These are phyloP conservation scores for Drosophila arawakana DNA, from an alignment of 1,140 invertebrate species.

Conservation along the genomic window DNA sequence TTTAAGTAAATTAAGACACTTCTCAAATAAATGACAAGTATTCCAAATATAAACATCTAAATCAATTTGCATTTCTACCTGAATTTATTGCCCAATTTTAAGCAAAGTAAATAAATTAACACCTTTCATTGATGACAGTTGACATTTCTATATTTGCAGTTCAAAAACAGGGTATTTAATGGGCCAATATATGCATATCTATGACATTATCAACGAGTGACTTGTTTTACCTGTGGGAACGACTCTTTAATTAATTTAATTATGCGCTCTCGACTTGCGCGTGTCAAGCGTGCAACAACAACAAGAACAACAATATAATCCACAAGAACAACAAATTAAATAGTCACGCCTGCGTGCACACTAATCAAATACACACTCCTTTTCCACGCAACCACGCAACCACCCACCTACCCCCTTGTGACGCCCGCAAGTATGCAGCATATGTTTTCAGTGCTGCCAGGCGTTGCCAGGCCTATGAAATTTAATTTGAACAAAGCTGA, in stretches of 20 bases:
- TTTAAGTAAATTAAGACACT: no score
- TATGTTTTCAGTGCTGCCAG: constrained; percentile 29
- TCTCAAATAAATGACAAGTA: no score
- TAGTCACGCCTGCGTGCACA: constrained; percentile 67
- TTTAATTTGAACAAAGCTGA: constrained; percentile 44
- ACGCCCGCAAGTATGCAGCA: constrained; percentile 77
- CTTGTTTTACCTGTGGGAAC: constrained; percentile 74
- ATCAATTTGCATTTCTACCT: no score
- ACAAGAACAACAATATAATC: constrained; percentile 34
- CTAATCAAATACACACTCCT: constrained; percentile 63
- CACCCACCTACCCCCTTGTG: not conserved
- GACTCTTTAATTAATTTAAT: constrained; percentile 79
- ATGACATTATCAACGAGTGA: constrained; percentile 12
- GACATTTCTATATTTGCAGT: no score
- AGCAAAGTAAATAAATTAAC: no score
- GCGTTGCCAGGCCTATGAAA: constrained; percentile 69
- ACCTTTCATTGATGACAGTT: no score
- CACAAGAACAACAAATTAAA: constrained; percentile 67
- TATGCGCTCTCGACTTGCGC: constrained; percentile 73
- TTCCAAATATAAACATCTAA: no score
- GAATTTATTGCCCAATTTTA: no score
- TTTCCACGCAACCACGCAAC: no score
- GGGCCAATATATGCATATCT: not conserved
- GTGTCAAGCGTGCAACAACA: constrained; percentile 67
- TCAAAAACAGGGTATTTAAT: constrained; percentile 4